Percentiles rank a stretch among this genome's conserved stretches.
These are phyloP conservation scores for Balanococcus diminutus DNA, from an alignment of 2,888 invertebrate species.

Conservation along the genomic window DNA sequence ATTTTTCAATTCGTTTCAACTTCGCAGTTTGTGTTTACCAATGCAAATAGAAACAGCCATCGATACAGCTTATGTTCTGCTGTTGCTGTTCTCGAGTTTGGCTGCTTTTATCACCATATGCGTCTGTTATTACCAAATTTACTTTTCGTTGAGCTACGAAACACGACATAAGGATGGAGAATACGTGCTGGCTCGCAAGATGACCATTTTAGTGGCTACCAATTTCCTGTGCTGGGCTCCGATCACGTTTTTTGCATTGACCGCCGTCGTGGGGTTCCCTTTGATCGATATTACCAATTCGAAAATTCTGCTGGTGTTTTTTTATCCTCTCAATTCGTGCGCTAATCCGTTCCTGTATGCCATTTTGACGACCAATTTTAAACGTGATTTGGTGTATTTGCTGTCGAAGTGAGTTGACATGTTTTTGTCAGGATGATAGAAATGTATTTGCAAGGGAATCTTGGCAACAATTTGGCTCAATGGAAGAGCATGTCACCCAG, in stretches of 20 bases:
- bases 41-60: slow-evolving; percentile 75
- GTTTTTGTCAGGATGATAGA: neutral
- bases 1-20: neutral
- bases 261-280: slow-evolving; percentile 82
- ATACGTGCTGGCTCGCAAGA: slow-evolving; percentile 82
- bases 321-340: slow-evolving; percentile 89
- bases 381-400: slow-evolving; percentile 74
- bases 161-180: slow-evolving; percentile 66
- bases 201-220: slow-evolving; percentile 84
- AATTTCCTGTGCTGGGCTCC: slow-evolving; percentile 87
- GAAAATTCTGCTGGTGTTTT: slow-evolving; percentile 83
- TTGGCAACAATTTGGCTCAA: no score
- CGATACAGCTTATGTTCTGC: slow-evolving; percentile 76
- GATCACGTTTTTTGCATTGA: slow-evolving; percentile 85
- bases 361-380: slow-evolving; percentile 84
- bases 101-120: slow-evolving; percentile 83
- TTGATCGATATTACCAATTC: slow-evolving; percentile 81
- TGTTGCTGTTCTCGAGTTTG: slow-evolving; percentile 77
- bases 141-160: slow-evolving; percentile 72
- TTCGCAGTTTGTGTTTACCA: slow-evolving; percentile 79
- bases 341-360: slow-evolving; percentile 93
- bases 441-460: no score
- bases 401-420: slow-evolving; percentile 67
- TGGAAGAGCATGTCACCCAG: no score
- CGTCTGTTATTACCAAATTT: slow-evolving; percentile 84